Evolutionary conservation across 2,888 invertebrate species (phyloP).

Genomic region (Pristionchus japonicus): DNA sequence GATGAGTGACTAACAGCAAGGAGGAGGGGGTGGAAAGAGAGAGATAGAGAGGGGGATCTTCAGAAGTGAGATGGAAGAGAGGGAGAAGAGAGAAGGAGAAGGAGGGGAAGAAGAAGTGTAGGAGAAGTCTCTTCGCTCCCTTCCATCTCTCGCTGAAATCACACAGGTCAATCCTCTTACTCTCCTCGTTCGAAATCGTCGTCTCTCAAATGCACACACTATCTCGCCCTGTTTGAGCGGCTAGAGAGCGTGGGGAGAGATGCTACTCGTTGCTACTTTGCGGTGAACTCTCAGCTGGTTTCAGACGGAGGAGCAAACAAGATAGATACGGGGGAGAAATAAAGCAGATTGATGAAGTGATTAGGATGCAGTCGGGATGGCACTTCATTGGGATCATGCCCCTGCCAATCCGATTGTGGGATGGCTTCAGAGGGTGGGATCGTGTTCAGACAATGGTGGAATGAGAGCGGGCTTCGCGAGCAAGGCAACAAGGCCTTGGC

Average conservation of each 20-base stretch:
- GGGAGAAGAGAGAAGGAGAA: conserved; percentile 16
- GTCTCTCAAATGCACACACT: too few species aligned
- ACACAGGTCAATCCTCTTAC: conserved; percentile 37
- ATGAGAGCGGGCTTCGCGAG: too few species aligned
- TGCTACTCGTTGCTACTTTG: not conserved
- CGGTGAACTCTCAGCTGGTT: conserved; percentile 18
- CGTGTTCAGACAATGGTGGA: too few species aligned
- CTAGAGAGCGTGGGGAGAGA: not conserved
- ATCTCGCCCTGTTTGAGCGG: not conserved
- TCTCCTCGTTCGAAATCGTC: not conserved
- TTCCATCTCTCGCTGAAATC: not conserved
- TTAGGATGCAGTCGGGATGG: not conserved
- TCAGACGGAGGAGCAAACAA: conserved; percentile 24
- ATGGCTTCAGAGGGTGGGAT: too few species aligned
- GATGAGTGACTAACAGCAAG: conserved; percentile 19
- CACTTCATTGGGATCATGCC: too few species aligned
- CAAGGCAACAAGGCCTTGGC: too few species aligned
- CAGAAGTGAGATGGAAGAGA: not conserved
- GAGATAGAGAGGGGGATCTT: conserved; percentile 8
- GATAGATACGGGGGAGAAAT: not conserved
- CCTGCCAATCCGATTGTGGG: too few species aligned
- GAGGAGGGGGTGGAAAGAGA: conserved; percentile 13
- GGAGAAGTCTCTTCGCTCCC: not conserved
- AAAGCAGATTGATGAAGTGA: not conserved
- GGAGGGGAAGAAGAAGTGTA: not conserved